Percentiles rank a stretch among this genome's conserved stretches.
Evolutionary conservation across 2,797 vertebrate genomes (phyloP).

Genomic region (Gymnoscopelus braueri): DNA sequence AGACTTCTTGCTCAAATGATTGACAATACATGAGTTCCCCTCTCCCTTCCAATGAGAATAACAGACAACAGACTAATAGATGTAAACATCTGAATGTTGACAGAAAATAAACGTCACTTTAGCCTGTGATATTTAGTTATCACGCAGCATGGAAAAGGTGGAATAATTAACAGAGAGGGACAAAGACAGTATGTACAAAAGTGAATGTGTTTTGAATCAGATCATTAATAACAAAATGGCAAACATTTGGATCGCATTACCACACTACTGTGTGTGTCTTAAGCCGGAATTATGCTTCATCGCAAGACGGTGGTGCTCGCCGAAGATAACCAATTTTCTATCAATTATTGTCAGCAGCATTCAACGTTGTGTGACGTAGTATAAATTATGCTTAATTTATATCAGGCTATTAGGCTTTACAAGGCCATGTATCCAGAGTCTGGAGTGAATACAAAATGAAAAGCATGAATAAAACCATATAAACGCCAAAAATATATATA

Average conservation of each 20-base stretch:
- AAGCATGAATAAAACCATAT: conserved; percentile 22
- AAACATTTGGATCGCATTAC: conserved; percentile 42
- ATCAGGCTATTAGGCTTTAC: conserved; percentile 16
- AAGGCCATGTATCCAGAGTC: conserved; percentile 53
- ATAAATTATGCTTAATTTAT: too few relatives aligned
- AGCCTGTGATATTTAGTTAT: conserved; percentile 18
- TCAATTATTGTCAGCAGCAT: too few relatives aligned
- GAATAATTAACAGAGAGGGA: background rate
- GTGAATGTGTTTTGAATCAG: background rate
- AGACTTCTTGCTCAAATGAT: conserved; percentile 8
- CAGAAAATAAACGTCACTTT: conserved; percentile 17
- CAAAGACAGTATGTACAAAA: conserved; percentile 6
- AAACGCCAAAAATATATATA: conserved; percentile 32
- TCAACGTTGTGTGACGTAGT: too few relatives aligned
- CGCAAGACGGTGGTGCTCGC: too few relatives aligned
- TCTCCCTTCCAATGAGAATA: conserved; percentile 24
- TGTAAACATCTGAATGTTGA: conserved; percentile 20
- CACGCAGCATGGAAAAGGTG: background rate
- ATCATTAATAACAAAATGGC: conserved; percentile 24
- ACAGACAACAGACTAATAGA: conserved; percentile 22
- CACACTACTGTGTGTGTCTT: conserved; percentile 38
- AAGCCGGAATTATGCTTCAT: too few relatives aligned
- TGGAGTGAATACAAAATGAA: conserved; percentile 56
- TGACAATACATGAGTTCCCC: conserved; percentile 32
- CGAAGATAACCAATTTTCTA: too few relatives aligned